These are phyloP conservation scores for Pachyuromys duprasi DNA, from an alignment of 2,797 vertebrate species.

Conservation along the genomic window DNA sequence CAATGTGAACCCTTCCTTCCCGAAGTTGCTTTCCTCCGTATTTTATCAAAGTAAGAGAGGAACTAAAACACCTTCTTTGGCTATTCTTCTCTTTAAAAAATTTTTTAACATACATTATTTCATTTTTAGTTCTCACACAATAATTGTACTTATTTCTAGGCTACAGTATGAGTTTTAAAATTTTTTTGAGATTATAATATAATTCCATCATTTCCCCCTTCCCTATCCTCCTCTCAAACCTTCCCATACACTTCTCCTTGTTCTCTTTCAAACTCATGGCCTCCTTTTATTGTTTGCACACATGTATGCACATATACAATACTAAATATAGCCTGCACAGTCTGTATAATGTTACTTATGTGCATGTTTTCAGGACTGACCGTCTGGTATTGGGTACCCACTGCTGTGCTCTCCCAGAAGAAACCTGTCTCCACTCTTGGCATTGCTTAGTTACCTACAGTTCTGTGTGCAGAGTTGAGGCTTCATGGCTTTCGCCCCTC, in stretches of 20 bases:
- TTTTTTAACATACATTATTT: neutral
- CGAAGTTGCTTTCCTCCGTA: neutral
- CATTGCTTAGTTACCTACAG: neutral
- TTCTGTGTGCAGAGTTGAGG: neutral
- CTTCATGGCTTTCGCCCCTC: neutral
- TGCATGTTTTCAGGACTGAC: neutral
- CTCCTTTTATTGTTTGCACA: neutral
- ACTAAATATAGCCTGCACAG: neutral
- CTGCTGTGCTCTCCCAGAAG: neutral
- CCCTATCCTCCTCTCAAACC: neutral
- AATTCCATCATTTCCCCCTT: neutral
- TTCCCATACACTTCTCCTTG: neutral
- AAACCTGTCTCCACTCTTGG: neutral
- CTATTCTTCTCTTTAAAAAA: neutral
- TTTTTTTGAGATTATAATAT: neutral
- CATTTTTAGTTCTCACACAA: neutral
- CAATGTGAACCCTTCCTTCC: neutral
- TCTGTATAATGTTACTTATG: neutral
- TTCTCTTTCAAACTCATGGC: neutral
- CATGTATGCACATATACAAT: too few relatives aligned
- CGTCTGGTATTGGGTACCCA: neutral
- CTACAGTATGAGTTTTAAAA: neutral
- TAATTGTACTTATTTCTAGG: neutral
- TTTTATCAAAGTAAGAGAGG: neutral
- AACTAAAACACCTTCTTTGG: neutral